Conservation (phyloP, 2,113 vertebrate genomes). For the Dasypus novemcinctus region DNA sequence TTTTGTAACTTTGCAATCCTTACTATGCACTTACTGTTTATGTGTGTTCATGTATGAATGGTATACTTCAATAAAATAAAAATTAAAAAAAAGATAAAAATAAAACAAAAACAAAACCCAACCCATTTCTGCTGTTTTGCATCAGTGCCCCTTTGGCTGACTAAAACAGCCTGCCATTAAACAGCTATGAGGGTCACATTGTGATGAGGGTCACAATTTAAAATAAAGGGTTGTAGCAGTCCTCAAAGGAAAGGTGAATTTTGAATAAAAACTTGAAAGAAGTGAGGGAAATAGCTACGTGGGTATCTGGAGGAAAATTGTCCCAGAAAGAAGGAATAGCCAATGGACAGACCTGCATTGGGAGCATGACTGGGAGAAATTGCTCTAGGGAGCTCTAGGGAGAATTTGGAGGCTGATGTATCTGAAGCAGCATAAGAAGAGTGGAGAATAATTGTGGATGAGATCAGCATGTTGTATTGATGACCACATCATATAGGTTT, state of each 20-base stretch:
- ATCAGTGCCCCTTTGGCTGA: too few species aligned
- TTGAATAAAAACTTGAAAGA: background rate
- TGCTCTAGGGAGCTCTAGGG: background rate
- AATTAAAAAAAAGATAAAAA: too few species aligned
- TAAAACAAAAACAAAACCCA: too few species aligned
- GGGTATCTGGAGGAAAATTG: background rate
- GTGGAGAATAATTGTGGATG: background rate
- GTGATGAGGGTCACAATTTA: background rate
- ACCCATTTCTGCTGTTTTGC: too few species aligned
- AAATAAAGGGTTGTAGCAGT: background rate
- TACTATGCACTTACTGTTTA: too few species aligned
- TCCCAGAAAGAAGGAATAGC: background rate
- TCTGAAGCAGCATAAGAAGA: background rate
- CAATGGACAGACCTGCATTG: accelerated
- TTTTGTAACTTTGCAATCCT: too few species aligned
- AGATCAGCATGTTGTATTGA: background rate
- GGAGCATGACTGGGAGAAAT: background rate
- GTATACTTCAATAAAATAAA: too few species aligned
- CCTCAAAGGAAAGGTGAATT: background rate
- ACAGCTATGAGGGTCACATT: background rate
- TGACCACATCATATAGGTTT: background rate
- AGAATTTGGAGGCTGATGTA: background rate
- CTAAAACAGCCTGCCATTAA: too few species aligned
- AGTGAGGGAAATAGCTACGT: background rate
- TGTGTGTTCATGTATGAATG: too few species aligned